phyloP scores from a whole-genome alignment of 2,797 vertebrate genomes.

The Ctenopoma multispine region DNA sequence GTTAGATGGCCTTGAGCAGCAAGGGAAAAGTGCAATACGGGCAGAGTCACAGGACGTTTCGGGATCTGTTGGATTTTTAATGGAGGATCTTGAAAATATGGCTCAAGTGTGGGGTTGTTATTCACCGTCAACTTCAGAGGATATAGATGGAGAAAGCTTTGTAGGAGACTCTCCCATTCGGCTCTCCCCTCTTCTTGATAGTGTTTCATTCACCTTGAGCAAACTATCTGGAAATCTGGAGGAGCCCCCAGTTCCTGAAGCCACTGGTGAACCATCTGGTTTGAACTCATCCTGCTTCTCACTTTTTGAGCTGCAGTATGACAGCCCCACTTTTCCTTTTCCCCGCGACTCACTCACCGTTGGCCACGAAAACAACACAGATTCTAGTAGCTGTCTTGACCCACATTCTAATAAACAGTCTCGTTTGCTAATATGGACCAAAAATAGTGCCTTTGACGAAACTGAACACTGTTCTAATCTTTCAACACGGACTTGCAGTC shows the following conservation, averaged over 20 bases:
- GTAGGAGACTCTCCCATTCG: constrained; percentile 92
- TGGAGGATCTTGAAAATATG: constrained; percentile 94
- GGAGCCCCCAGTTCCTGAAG: constrained; percentile 90
- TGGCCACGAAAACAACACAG: constrained; percentile 90
- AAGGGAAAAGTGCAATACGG: constrained; percentile 99
- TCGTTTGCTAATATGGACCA: constrained; percentile 99
- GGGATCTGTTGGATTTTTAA: constrained; percentile 91
- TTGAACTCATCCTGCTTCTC: constrained; percentile 95
- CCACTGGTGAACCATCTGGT: constrained; percentile 89
- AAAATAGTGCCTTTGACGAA: constrained; percentile 99
- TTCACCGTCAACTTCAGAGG: constrained; percentile 95
- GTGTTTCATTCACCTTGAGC: constrained; percentile 89
- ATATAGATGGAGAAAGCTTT: constrained; percentile 96
- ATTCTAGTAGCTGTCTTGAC: constrained; percentile 94
- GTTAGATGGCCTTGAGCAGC: constrained; percentile 96
- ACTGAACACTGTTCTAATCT: constrained; percentile 99
- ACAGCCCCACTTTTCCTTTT: constrained; percentile 95
- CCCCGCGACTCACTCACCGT: constrained; percentile 91
- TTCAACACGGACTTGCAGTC: constrained; percentile 99
- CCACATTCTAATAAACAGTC: constrained; percentile 97
- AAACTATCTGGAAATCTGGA: constrained; percentile 88
- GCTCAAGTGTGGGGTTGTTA: constrained; percentile 98
- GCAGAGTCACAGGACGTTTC: constrained; percentile 90
- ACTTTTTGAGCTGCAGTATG: constrained; percentile 98
- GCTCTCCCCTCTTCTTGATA: constrained; percentile 92